Evolutionary conservation across 2,797 vertebrate genomes (phyloP).

Genomic region (Helicolenus hilgendorfi): DNA sequence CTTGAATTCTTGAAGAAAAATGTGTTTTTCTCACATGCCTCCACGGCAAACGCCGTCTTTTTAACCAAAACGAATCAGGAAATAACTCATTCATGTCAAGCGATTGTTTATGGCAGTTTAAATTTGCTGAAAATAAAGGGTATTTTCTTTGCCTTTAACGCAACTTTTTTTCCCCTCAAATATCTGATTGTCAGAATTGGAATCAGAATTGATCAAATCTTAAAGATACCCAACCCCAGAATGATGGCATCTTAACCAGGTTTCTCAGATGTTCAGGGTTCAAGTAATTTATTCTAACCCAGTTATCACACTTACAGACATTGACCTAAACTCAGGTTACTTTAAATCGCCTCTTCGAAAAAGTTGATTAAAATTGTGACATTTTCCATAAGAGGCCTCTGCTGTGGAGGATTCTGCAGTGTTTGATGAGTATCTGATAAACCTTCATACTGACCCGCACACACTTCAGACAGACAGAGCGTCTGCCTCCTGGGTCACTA

Average conservation of each 20-base stretch:
- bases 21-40: too few species aligned
- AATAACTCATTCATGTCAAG: too few species aligned
- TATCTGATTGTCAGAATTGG: not conserved
- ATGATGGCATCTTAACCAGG: not conserved
- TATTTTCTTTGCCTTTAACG: not conserved
- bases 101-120: not conserved
- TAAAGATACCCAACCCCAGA: not conserved
- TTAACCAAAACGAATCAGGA: too few species aligned
- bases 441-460: slow-evolving; percentile 42
- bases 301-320: slow-evolving; percentile 19
- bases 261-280: not conserved
- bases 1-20: too few species aligned
- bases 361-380: slow-evolving; percentile 18
- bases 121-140: not conserved
- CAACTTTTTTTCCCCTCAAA: not conserved
- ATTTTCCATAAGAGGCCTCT: slow-evolving; percentile 37
- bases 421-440: slow-evolving; percentile 67
- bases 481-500: slow-evolving; percentile 90
- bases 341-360: not conserved
- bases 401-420: slow-evolving; percentile 38
- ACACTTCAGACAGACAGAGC: slow-evolving; percentile 81
- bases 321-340: not conserved
- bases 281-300: not conserved
- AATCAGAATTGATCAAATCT: not conserved
- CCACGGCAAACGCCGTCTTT: too few species aligned